Base-by-base conservation (phyloP, 2,888 invertebrate species). In the Petrolisthes cinctipes region DNA sequence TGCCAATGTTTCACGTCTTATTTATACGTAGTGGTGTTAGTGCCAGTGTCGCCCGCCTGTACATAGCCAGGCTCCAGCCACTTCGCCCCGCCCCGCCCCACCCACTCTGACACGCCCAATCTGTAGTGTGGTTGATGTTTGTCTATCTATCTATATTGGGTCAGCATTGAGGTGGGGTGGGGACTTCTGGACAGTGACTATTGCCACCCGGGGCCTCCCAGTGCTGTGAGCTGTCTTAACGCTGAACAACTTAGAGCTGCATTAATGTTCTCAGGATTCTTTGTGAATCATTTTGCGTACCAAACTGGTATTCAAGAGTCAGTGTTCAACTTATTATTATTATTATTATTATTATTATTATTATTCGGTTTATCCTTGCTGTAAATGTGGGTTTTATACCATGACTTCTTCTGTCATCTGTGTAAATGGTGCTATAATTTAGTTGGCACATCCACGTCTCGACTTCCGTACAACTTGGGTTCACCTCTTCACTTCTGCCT, bases 11-110 rank as follows among this genome's bases (percentile, higher is more conserved):
- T 85, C 85, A 88, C 82, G 88, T 88, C 88, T 88, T 88, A 88
- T 88, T 88, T 88, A 88, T 88, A 88, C 85, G 88, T 88, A 88
- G 88, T 85, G 83, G 87, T 87, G 87, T 87, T 87, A 87, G 87
- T 79, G 81, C 87, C 87, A 87, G 83, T 87, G 87, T 87, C 73
- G 87, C 87, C 81, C 83, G 87, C 83, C 79, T 87, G 87, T 87
- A 87, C 79, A 87, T 87, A 83, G 87, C 83, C 68, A 79, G 87
- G 87, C 87, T 87, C 80, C 87, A 83, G 83, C 83, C 73, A 68
- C 66, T 73, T 54, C 17, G 53, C 53, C 71, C 82, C 20, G 68
- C 71, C 82, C 37, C 66, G 37, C 66, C 66, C n/a, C 82, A 61
- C 66, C 82, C 66, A 37, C 82, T 66, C 14, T 23, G 53, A 20